Base-by-base conservation (phyloP, 1,140 invertebrate genomes). In the Druon quercuslanigerum region DNA sequence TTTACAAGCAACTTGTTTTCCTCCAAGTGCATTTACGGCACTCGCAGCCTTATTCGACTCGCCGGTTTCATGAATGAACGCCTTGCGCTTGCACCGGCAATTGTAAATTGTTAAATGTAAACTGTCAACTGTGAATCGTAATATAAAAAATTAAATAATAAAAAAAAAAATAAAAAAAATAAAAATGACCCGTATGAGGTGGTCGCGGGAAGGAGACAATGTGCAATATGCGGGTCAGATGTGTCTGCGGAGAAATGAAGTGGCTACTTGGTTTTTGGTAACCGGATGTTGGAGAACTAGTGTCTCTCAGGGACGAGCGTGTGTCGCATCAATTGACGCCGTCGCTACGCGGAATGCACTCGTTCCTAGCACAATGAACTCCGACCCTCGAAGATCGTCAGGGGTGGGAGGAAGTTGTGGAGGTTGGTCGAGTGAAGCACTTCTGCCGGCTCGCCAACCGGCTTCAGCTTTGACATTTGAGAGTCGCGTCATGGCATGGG, bases 281-380 rank as follows among this genome's bases (percentile, higher is more conserved):
- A 66, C 60, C 60, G 60, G 60, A 66, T 66, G 60, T 66, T 66
- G 60, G 25, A 46, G 60, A 66, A 66, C 25, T 66, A 66, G 14
- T 50, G 14, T 17, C 25, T 50, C 60, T 51, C 76, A 46, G 51
- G 11, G 20, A 74, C 40, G 66, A 70, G 19, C 50, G 40, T 17
- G 51, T 25, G 20, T 71, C 17, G 66, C 54, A 51, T 56, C 73
- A 72, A 78, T 72, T 75, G 83, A 72, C 78, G 83, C 83, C 82
- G 60, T 66, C 60, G 60, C 60, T 66, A 66, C 60, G 60, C 82
- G 83, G 84, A 82, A 84, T 83, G 82, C 86, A 87, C 85, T 87
- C 86, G 85, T 87, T 17, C 56, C 16, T 51, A 84, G 86, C 86
- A 87, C 87, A 86, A 89, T 89, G 87, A 89, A 89, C 87, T 87